phyloP scores from a whole-genome alignment of 2,797 vertebrate species.

The Picus viridis region DNA sequence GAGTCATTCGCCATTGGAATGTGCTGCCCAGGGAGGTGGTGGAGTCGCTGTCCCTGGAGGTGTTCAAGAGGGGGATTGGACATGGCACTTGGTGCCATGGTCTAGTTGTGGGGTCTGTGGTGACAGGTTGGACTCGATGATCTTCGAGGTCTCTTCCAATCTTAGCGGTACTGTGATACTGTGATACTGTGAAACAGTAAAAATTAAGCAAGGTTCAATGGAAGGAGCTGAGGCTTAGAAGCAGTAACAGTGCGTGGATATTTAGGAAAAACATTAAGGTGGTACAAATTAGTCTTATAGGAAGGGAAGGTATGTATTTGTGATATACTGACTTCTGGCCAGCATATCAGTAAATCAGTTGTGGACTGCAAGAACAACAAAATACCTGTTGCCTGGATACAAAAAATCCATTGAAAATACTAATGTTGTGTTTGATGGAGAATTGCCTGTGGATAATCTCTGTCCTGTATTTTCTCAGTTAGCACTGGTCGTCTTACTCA shows the following conservation, averaged over 20 bases:
- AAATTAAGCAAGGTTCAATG: background rate
- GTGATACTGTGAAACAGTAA: too few species aligned
- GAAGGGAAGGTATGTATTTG: conserved; percentile 33
- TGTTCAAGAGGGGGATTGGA: too few species aligned
- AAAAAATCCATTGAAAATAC: conserved; percentile 58
- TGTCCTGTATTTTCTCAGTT: conserved; percentile 4
- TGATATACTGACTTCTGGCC: conserved; percentile 58
- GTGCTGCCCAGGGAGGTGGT: too few species aligned
- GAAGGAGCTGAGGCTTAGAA: background rate
- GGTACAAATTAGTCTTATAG: conserved; percentile 43
- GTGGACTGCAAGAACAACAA: conserved; percentile 50
- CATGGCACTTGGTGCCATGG: too few species aligned
- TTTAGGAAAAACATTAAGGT: background rate
- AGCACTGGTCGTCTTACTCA: background rate
- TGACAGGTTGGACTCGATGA: too few species aligned
- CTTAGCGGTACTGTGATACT: too few species aligned
- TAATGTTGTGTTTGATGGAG: conserved; percentile 24
- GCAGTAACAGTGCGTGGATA: conserved; percentile 10
- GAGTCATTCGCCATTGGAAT: too few species aligned
- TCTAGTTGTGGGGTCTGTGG: too few species aligned
- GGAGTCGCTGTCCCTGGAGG: too few species aligned
- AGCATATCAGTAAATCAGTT: conserved; percentile 57
- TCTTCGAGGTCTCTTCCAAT: too few species aligned
- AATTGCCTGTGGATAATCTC: conserved; percentile 49
- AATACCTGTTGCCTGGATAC: background rate